Conservation (phyloP, 2,888 invertebrate genomes). For the Oscheius myriophilus region DNA sequence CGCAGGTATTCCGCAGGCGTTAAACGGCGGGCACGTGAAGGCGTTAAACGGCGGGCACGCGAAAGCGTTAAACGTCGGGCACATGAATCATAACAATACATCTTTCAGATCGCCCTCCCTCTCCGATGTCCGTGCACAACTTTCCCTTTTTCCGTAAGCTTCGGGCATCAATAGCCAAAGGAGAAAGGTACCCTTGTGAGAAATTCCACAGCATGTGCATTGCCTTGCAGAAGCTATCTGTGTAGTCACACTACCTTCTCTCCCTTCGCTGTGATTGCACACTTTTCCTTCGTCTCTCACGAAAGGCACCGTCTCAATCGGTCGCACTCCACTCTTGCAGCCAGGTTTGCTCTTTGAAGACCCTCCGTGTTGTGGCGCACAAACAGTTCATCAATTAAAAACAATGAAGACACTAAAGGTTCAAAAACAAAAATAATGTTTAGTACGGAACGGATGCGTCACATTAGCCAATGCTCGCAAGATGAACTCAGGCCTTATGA, state of each 20-base stretch:
- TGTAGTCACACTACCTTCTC: conserved; percentile 33
- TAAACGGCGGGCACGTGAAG: too few species aligned
- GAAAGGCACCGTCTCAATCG: conserved; percentile 18
- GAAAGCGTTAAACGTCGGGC: too few species aligned
- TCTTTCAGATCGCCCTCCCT: conserved; percentile 33
- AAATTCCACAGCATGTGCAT: neutral
- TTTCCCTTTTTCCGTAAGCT: conserved; percentile 40
- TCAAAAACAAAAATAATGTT: conserved; percentile 5
- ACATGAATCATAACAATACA: neutral
- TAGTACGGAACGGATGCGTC: conserved; percentile 45
- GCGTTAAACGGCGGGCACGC: too few species aligned
- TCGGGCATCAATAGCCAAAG: conserved; percentile 40
- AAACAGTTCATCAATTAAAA: too few species aligned
- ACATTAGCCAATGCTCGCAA: conserved; percentile 32
- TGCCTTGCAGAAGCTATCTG: conserved; percentile 39
- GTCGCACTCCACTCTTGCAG: conserved; percentile 25
- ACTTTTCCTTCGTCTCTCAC: conserved; percentile 70
- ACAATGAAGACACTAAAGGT: too few species aligned
- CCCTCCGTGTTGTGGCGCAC: neutral
- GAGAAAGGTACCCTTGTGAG: conserved; percentile 39
- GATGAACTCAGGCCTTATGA: conserved; percentile 47
- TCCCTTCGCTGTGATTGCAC: conserved; percentile 44
- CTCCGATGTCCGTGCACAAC: conserved; percentile 47
- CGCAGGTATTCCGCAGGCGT: too few species aligned
- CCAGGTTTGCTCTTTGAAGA: conserved; percentile 14